Percentiles rank a stretch among this genome's conserved stretches.
phyloP scores from a whole-genome alignment of 2,888 invertebrate genomes.

The Monopis laevigella region DNA sequence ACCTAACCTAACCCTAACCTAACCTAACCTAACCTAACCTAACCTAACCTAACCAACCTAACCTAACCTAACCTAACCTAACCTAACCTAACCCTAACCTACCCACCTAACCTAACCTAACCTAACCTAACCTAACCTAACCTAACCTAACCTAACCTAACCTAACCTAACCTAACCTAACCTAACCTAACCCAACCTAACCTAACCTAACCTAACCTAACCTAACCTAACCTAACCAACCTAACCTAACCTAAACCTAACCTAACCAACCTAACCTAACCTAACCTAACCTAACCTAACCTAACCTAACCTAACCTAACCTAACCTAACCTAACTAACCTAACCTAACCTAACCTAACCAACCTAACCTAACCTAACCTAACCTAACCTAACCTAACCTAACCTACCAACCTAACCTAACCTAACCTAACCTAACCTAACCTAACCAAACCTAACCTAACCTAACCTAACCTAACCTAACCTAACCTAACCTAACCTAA shows the following conservation, averaged over 20 bases:
- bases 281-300: constrained; percentile 19
- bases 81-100: constrained; percentile 13
- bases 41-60: constrained; percentile 15
- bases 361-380: constrained; percentile 21
- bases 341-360: constrained; percentile 19
- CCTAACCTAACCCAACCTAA: constrained; percentile 14
- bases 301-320: constrained; percentile 19
- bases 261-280: constrained; percentile 19
- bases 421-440: constrained; percentile 21
- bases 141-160: constrained; percentile 13
- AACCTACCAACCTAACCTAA: constrained; percentile 22
- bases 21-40: constrained; percentile 15
- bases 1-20: constrained; percentile 14
- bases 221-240: constrained; percentile 18
- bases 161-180: constrained; percentile 16
- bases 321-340: constrained; percentile 19
- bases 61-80: constrained; percentile 16
- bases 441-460: constrained; percentile 20
- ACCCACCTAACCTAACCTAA: constrained; percentile 16
- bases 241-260: constrained; percentile 18
- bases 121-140: constrained; percentile 16
- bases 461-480: constrained; percentile 20
- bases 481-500: constrained; percentile 20
- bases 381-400: constrained; percentile 23
- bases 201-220: constrained; percentile 19